A percentile compares a stretch with the other conserved stretches of the same genome.
phyloP scores from a whole-genome alignment of 2,888 invertebrate species.

The Metellina segmentata region DNA sequence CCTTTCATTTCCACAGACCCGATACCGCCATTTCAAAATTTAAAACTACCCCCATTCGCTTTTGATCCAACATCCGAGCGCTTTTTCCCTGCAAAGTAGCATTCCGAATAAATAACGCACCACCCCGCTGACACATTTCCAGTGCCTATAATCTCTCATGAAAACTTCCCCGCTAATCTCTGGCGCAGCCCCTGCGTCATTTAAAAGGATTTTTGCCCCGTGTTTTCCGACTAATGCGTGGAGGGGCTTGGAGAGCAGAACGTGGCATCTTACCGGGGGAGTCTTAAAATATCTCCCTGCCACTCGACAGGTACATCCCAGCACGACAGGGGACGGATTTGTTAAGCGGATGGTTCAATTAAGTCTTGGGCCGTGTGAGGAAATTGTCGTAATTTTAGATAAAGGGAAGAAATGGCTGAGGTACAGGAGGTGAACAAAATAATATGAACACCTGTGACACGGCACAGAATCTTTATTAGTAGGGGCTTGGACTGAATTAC shows the following conservation, averaged over 20 bases:
- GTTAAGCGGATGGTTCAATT: too few relatives aligned
- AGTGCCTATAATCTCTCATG: constrained; percentile 45
- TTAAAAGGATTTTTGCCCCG: constrained; percentile 60
- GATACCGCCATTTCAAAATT: too few relatives aligned
- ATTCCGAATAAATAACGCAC: constrained; percentile 27
- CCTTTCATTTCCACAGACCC: too few relatives aligned
- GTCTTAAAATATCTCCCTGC: constrained; percentile 29
- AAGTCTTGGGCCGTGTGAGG: too few relatives aligned
- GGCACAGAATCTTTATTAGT: too few relatives aligned
- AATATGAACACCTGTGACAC: too few relatives aligned
- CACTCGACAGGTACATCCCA: too few relatives aligned
- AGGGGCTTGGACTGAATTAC: too few relatives aligned
- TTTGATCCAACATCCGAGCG: not conserved
- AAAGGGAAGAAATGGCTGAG: too few relatives aligned
- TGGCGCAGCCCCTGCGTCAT: constrained; percentile 32
- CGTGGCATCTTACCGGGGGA: not conserved
- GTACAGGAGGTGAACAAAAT: too few relatives aligned
- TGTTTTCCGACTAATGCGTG: constrained; percentile 16
- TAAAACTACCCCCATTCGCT: not conserved
- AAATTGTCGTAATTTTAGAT: too few relatives aligned
- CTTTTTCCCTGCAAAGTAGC: constrained; percentile 6
- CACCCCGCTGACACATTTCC: constrained; percentile 47
- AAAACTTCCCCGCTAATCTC: constrained; percentile 56
- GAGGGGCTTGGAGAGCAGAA: not conserved
- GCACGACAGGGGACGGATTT: too few relatives aligned